These are phyloP conservation scores for Beris morrisii DNA, from an alignment of 2,888 invertebrate species.

Conservation along the genomic window DNA sequence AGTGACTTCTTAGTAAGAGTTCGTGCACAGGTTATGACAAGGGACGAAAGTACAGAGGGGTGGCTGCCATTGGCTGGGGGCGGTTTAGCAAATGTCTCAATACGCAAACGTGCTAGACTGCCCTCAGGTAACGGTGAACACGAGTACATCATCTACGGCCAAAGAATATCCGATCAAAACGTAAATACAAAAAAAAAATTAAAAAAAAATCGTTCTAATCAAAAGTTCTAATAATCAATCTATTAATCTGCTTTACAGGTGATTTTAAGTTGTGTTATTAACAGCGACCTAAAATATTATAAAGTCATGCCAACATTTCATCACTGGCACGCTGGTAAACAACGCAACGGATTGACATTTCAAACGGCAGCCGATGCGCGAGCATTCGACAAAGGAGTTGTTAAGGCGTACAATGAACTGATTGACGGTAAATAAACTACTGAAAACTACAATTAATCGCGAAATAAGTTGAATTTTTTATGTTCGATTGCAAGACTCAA, in stretches of 20 bases:
- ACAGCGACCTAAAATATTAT: conserved; percentile 94
- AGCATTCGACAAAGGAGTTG: conserved; percentile 90
- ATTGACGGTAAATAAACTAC: conserved; percentile 74
- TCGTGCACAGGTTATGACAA: conserved; percentile 97
- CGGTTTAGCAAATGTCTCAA: conserved; percentile 90
- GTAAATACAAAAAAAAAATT: conserved; percentile 60
- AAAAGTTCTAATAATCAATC: neutral
- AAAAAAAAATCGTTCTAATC: too few species aligned
- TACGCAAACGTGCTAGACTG: conserved; percentile 72
- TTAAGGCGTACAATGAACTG: conserved; percentile 85
- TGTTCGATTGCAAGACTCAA: too few species aligned
- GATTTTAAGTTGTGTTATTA: conserved; percentile 91
- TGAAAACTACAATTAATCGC: neutral
- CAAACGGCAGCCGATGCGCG: conserved; percentile 93
- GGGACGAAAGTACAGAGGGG: conserved; percentile 95
- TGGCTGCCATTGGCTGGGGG: conserved; percentile 95
- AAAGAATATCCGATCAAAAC: conserved; percentile 88
- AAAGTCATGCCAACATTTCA: conserved; percentile 98
- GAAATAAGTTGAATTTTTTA: too few species aligned
- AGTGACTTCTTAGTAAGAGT: conserved; percentile 95
- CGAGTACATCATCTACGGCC: conserved; percentile 92
- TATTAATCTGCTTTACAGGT: conserved; percentile 62
- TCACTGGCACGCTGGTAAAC: conserved; percentile 95
- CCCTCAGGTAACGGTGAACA: conserved; percentile 62
- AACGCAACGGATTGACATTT: conserved; percentile 93